These are phyloP conservation scores for Notechis scutatus DNA, from an alignment of 2,113 vertebrate species.

Conservation along the genomic window DNA sequence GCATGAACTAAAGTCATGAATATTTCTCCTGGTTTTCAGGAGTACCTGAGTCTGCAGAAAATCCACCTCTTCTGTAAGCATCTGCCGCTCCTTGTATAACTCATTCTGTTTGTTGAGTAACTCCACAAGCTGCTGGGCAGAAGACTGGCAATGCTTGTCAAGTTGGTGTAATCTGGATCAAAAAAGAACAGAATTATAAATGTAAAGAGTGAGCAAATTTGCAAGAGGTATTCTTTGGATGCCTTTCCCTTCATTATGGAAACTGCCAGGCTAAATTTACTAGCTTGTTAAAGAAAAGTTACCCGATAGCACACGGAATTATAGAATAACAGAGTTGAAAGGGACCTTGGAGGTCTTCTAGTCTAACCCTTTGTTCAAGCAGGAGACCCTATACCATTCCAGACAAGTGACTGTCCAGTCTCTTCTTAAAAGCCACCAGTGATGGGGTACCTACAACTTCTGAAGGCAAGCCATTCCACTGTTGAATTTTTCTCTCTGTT, in stretches of 20 bases:
- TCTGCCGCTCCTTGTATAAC: slow-evolving; percentile 84
- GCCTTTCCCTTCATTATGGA: neutral
- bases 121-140: slow-evolving; percentile 87
- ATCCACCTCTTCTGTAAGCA: slow-evolving; percentile 78
- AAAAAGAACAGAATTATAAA: neutral
- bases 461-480: neutral
- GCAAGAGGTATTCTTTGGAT: neutral
- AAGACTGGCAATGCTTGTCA: slow-evolving; percentile 86
- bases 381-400: neutral
- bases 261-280: slow-evolving; percentile 19
- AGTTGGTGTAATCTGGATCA: slow-evolving; percentile 85
- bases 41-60: slow-evolving; percentile 74
- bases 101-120: slow-evolving; percentile 87
- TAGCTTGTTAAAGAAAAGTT: neutral
- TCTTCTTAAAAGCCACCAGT: too few species aligned
- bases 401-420: neutral
- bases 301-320: neutral
- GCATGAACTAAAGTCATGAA: neutral
- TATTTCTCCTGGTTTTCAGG: neutral
- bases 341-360: neutral
- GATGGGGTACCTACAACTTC: neutral
- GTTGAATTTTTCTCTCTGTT: neutral
- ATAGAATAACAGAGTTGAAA: neutral
- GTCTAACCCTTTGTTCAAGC: neutral
- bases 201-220: neutral